Evolutionary conservation across 2,113 vertebrate genomes (phyloP).

Genomic region (Glaucidium brasilianum): DNA sequence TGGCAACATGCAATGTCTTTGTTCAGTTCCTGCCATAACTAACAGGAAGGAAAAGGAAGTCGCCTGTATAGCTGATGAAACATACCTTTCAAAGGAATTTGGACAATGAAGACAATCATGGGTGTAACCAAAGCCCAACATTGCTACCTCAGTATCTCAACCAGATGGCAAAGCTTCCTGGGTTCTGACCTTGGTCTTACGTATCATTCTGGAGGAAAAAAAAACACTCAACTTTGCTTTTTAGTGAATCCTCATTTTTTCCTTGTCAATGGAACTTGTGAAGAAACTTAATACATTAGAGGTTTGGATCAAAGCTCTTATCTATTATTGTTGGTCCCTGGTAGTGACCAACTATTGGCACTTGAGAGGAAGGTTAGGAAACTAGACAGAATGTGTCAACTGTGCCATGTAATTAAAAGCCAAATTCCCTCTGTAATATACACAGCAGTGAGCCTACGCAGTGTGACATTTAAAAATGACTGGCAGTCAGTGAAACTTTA

Average conservation of each 20-base stretch:
- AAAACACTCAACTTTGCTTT: background rate
- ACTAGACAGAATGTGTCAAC: background rate
- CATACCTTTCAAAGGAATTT: background rate
- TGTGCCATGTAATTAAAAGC: background rate
- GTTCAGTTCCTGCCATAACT: conserved; percentile 10
- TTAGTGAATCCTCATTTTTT: background rate
- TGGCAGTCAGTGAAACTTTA: background rate
- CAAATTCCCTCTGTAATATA: background rate
- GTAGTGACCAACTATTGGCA: background rate
- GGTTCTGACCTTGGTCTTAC: background rate
- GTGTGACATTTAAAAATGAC: conserved; percentile 22
- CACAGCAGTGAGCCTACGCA: background rate
- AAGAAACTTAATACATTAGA: background rate
- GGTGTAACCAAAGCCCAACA: background rate
- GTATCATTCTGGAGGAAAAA: background rate
- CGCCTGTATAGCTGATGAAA: background rate
- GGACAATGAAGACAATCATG: background rate
- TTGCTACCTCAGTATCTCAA: background rate
- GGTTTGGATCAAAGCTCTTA: background rate
- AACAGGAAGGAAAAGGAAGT: conserved; percentile 41
- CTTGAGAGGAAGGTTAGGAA: background rate
- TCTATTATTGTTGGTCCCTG: background rate
- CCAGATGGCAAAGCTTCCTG: background rate
- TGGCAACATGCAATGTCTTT: background rate
- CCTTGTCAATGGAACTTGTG: background rate